phyloP scores from a whole-genome alignment of 2,113 vertebrate species.

The Garra rufa region DNA sequence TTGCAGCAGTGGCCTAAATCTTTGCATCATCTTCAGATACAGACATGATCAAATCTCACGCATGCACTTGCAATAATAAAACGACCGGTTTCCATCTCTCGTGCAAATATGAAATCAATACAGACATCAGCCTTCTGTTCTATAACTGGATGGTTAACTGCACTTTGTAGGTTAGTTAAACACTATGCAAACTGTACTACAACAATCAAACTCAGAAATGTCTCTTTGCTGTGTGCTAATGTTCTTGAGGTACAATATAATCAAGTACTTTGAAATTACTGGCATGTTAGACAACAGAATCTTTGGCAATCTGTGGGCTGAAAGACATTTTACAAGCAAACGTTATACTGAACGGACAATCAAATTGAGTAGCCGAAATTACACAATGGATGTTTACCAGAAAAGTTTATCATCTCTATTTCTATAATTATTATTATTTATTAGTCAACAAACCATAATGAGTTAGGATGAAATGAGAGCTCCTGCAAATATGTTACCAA shows the following conservation, averaged over 20 bases:
- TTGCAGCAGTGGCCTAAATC: slow-evolving; percentile 42
- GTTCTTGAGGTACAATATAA: neutral
- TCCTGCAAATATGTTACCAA: slow-evolving; percentile 15
- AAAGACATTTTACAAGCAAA: neutral
- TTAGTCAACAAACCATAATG: slow-evolving; percentile 27
- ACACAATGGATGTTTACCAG: slow-evolving; percentile 29
- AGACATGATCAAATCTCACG: slow-evolving; percentile 22
- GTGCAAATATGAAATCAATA: slow-evolving; percentile 24
- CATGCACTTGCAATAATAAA: slow-evolving; percentile 30
- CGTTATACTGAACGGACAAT: slow-evolving; percentile 41
- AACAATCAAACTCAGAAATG: slow-evolving; percentile 38
- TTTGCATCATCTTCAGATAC: slow-evolving; percentile 26
- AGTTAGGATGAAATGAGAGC: slow-evolving; percentile 40
- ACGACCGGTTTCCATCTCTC: slow-evolving; percentile 13
- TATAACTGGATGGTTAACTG: slow-evolving; percentile 54
- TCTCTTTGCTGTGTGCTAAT: slow-evolving; percentile 19
- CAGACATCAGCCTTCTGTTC: slow-evolving; percentile 25
- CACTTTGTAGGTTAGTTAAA: slow-evolving; percentile 34
- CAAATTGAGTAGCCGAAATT: slow-evolving; percentile 32
- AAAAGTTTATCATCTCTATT: slow-evolving; percentile 33
- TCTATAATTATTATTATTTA: slow-evolving; percentile 55
- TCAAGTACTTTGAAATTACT: neutral
- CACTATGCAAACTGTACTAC: slow-evolving; percentile 52
- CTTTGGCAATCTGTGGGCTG: neutral
- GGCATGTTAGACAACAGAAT: neutral